phyloP scores from a whole-genome alignment of 2,888 invertebrate species.

The Caradrina clavipalpis region DNA sequence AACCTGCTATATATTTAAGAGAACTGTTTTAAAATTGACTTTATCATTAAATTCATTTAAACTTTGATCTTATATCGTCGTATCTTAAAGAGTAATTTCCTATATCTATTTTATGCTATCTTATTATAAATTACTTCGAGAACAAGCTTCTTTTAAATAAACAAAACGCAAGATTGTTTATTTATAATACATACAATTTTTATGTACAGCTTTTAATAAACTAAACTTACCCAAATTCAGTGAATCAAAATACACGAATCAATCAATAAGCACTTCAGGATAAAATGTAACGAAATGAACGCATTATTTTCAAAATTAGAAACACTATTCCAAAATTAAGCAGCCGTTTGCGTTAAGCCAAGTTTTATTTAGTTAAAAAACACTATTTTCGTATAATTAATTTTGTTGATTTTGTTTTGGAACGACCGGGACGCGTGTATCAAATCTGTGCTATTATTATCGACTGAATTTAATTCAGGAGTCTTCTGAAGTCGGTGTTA shows the following conservation, averaged over 20 bases:
- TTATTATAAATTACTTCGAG: neutral
- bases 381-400: constrained; percentile 12
- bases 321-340: constrained; percentile 5
- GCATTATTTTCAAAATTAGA: constrained; percentile 21
- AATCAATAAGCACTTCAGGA: constrained; percentile 44
- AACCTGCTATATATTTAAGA: no score
- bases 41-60: neutral
- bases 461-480: constrained; percentile 71
- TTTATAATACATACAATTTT: constrained; percentile 18
- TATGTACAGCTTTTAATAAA: constrained; percentile 10
- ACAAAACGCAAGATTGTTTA: constrained; percentile 29
- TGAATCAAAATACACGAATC: constrained; percentile 37
- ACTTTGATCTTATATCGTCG: neutral
- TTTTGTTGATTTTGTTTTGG: constrained; percentile 35
- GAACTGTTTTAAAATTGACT: no score
- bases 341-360: neutral
- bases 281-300: constrained; percentile 23
- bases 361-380: constrained; percentile 1
- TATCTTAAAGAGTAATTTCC: neutral
- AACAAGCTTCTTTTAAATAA: constrained; percentile 12
- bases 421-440: constrained; percentile 33
- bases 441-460: constrained; percentile 71
- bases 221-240: constrained; percentile 43
- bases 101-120: neutral
- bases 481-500: constrained; percentile 48